Base-by-base conservation (phyloP, 2,113 vertebrate species). In the Orthonyx spaldingii region DNA sequence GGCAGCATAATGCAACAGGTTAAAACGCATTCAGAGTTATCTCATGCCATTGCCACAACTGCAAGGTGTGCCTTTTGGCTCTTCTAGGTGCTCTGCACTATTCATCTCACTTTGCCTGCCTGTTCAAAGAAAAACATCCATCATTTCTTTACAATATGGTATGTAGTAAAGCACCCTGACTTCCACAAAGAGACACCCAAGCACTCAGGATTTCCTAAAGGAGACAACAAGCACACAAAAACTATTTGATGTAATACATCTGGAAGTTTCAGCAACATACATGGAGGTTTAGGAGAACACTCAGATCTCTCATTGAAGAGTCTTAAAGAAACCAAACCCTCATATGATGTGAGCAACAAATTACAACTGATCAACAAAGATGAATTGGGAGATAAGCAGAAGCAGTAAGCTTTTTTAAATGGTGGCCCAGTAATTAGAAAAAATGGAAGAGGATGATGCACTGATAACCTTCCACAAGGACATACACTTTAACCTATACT, bases 1-100 rank as follows among this genome's bases (percentile, higher is more conserved):
- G 57, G 41, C 71, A 89, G 42, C 47, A 44, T 15, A 92, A 77
- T 4, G 37, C 75, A 97, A 92, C 95, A 97, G 90, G 95, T 90
- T 83, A 94, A 94, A 96, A 96, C 61, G 5, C 69, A 91, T 96
- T 86, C 84, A 70, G 71, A 79, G 64, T 69, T 92, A 60, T 64
- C 86, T 95, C 71, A 69, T 22, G 80, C 30, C 82, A 84, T 3
- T 93, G 78, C 85, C 87, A 87, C 87, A 90, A 74, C 52, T 57
- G 30, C 72, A 84, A 93, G 92, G 93, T 41, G 94, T 83, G 95
- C 82, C 96, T 97, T 72, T 77, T 88, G 49, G 89, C 83, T 95
- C 83, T 75, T 12, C 68, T 14, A 30, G n/a, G 9, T 49, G 87
- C 11, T 50, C 50, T 41, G 71, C 26, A 80, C 57, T 76, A 84